Evolutionary conservation across 2,113 vertebrate species (phyloP).

Genomic region (Lampris incognitus): DNA sequence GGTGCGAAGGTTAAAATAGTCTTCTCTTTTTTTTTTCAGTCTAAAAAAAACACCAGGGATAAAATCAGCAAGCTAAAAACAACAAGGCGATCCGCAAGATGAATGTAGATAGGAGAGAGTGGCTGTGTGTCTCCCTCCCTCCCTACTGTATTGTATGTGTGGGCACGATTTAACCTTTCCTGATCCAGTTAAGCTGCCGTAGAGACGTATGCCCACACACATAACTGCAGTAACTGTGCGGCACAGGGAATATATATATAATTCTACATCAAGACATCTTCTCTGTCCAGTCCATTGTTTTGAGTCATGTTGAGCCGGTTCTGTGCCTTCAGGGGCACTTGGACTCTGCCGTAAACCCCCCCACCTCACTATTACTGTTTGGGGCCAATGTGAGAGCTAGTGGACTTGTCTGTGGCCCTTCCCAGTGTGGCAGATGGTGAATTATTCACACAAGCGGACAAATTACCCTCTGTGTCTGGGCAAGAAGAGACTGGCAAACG

Average conservation of each 20-base stretch:
- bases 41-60: too few species aligned
- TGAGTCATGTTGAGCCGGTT: slow-evolving; percentile 24
- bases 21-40: too few species aligned
- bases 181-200: too few species aligned
- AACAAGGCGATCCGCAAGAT: too few species aligned
- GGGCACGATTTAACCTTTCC: too few species aligned
- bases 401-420: slow-evolving; percentile 50
- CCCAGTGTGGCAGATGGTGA: slow-evolving; percentile 77
- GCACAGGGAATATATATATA: neutral
- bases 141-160: too few species aligned
- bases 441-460: slow-evolving; percentile 80
- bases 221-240: neutral
- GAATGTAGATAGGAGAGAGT: too few species aligned
- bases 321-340: slow-evolving; percentile 40
- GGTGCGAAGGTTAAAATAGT: too few species aligned
- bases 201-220: too few species aligned
- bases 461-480: slow-evolving; percentile 75
- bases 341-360: slow-evolving; percentile 36
- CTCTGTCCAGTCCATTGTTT: neutral
- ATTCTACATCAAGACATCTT: neutral
- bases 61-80: too few species aligned
- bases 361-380: slow-evolving; percentile 63
- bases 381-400: slow-evolving; percentile 50
- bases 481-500: slow-evolving; percentile 62
- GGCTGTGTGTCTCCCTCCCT: too few species aligned